Percentiles rank a stretch among this genome's conserved stretches.
These are phyloP conservation scores for Ciconia stormi DNA, from an alignment of 2,113 vertebrate genomes.

Conservation along the genomic window DNA sequence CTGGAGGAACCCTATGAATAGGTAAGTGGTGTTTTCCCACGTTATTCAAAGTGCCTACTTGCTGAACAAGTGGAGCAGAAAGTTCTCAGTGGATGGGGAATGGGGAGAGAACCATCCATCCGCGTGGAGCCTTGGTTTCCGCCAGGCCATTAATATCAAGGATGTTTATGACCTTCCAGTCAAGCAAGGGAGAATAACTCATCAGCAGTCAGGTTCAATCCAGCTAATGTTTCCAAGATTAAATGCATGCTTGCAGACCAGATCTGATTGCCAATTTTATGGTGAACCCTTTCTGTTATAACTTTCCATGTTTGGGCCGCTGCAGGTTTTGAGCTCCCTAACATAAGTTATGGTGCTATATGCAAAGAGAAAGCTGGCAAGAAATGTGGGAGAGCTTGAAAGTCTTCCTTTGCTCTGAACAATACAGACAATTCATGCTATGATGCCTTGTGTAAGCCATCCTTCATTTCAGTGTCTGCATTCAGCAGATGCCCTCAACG, in stretches of 20 bases:
- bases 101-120: constrained; percentile 7
- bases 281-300: neutral
- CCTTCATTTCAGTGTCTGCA: neutral
- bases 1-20: neutral
- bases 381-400: neutral
- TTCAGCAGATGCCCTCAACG: neutral
- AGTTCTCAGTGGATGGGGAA: constrained; percentile 27
- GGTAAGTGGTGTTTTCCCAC: constrained; percentile 39
- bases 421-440: neutral
- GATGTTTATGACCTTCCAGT: constrained; percentile 47
- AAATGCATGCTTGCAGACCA: neutral
- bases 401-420: neutral
- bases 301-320: neutral
- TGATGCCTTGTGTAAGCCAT: neutral
- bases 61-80: constrained; percentile 53
- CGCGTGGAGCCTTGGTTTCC: constrained; percentile 17
- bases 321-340: neutral
- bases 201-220: constrained; percentile 19
- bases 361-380: neutral
- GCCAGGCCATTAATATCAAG: constrained; percentile 10
- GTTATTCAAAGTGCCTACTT: constrained; percentile 35
- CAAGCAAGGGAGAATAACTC: constrained; percentile 44
- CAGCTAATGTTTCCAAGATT: neutral
- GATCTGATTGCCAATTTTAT: neutral
- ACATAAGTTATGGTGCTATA: neutral